phyloP scores from a whole-genome alignment of 2,113 vertebrate genomes.

The Antechinus flavipes region DNA sequence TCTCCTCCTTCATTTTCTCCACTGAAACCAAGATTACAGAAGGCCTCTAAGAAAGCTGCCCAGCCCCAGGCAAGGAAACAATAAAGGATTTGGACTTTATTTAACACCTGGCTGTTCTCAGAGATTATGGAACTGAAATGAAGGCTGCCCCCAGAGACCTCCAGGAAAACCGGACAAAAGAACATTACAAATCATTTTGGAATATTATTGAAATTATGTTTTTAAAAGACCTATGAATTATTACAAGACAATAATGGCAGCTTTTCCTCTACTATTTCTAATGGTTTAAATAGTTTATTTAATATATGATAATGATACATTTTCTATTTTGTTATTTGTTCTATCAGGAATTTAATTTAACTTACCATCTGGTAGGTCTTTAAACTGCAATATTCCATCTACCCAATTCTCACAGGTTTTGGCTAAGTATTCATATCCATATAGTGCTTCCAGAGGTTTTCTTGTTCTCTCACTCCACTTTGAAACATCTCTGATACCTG shows the following conservation, averaged over 20 bases:
- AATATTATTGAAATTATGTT: background rate
- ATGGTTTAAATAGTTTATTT: background rate
- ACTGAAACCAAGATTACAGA: too few relatives aligned
- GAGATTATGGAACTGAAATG: too few relatives aligned
- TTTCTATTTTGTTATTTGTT: background rate
- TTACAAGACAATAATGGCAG: background rate
- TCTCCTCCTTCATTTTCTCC: too few relatives aligned
- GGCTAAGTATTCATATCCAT: slow-evolving; percentile 89
- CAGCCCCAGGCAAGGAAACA: too few relatives aligned
- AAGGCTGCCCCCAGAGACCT: too few relatives aligned
- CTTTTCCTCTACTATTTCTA: background rate
- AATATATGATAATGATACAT: background rate
- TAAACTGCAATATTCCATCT: slow-evolving; percentile 87
- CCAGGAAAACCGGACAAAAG: too few relatives aligned
- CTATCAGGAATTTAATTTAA: background rate
- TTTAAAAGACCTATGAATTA: background rate
- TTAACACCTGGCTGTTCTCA: too few relatives aligned
- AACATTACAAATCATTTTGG: background rate
- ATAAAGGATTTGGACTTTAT: too few relatives aligned
- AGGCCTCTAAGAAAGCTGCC: too few relatives aligned
- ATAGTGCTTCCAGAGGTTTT: slow-evolving; percentile 91
- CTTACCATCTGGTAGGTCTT: slow-evolving; percentile 87
- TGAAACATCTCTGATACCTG: slow-evolving; percentile 92
- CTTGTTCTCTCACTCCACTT: slow-evolving; percentile 91
- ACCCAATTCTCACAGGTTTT: slow-evolving; percentile 92